Conservation (phyloP, 2,797 vertebrate genomes). For the Chiroxiphia lanceolata region DNA sequence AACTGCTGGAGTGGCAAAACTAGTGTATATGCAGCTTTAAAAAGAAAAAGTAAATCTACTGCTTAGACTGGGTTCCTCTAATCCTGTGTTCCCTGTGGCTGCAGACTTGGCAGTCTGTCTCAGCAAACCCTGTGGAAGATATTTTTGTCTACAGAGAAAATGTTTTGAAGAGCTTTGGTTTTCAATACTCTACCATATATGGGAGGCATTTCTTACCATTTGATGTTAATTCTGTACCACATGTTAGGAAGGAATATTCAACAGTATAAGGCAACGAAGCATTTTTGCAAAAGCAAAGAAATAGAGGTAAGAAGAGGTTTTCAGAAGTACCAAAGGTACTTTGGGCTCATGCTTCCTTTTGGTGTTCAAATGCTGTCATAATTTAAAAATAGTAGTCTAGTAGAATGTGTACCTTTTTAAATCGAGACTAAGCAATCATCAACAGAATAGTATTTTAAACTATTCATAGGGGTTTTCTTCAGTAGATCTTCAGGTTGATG, state of each 20-base stretch:
- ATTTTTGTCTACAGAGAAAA: conserved; percentile 62
- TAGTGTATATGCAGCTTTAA: neutral
- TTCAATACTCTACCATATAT: conserved; percentile 62
- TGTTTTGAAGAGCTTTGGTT: conserved; percentile 54
- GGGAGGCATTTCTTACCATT: conserved; percentile 50
- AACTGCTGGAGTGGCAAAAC: neutral
- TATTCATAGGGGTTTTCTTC: neutral
- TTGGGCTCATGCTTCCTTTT: neutral
- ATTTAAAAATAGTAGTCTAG: neutral
- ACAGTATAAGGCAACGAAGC: conserved; percentile 1
- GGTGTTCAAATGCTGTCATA: neutral
- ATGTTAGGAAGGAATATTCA: conserved; percentile 14
- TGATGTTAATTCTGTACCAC: conserved; percentile 40
- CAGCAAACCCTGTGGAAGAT: neutral
- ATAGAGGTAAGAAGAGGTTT: neutral
- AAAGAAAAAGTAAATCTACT: neutral
- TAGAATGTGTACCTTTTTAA: neutral
- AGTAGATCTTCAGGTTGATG: neutral
- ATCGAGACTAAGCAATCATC: neutral
- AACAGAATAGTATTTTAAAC: neutral
- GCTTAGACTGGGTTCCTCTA: neutral
- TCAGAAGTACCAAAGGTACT: neutral
- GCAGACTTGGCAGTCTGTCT: conserved; percentile 48
- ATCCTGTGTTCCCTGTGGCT: conserved; percentile 24
- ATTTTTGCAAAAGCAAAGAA: neutral